A percentile compares a stretch with the other conserved stretches of the same genome.
These are phyloP conservation scores for Ptychobarbus kaznakovi DNA, from an alignment of 2,797 vertebrate species.

Conservation along the genomic window DNA sequence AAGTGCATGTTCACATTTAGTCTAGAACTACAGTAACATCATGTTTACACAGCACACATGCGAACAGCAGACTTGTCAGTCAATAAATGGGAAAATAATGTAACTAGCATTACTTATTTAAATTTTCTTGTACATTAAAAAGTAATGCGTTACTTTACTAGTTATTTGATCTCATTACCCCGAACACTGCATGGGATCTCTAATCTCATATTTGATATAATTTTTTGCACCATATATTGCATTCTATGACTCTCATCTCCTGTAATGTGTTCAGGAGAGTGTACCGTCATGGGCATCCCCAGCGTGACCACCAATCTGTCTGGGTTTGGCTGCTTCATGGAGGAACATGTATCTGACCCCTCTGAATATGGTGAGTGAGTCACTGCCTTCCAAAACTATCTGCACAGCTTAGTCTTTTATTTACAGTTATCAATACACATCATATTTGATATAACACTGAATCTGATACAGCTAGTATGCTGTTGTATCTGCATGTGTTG, in stretches of 20 bases:
- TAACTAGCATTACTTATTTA: too few species aligned
- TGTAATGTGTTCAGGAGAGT: conserved; percentile 82
- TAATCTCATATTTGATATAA: background rate
- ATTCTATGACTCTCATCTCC: background rate
- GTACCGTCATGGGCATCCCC: conserved; percentile 97
- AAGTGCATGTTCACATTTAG: too few species aligned
- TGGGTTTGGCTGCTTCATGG: conserved; percentile 97
- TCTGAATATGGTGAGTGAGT: conserved; percentile 85
- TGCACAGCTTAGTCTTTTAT: background rate
- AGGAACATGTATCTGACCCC: conserved; percentile 94
- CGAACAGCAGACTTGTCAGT: too few species aligned
- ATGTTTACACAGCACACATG: too few species aligned
- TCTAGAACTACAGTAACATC: too few species aligned
- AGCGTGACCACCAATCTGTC: conserved; percentile 97
- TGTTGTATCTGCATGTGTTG: background rate
- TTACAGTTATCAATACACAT: background rate
- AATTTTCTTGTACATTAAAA: too few species aligned
- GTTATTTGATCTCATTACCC: too few species aligned
- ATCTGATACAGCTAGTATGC: background rate
- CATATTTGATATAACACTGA: background rate
- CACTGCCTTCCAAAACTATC: background rate
- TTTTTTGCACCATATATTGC: background rate
- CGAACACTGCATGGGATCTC: background rate
- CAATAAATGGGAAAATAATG: too few species aligned
- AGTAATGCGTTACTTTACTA: too few species aligned